Conservation (phyloP, 2,113 vertebrate genomes). For the Daubentonia madagascariensis region DNA sequence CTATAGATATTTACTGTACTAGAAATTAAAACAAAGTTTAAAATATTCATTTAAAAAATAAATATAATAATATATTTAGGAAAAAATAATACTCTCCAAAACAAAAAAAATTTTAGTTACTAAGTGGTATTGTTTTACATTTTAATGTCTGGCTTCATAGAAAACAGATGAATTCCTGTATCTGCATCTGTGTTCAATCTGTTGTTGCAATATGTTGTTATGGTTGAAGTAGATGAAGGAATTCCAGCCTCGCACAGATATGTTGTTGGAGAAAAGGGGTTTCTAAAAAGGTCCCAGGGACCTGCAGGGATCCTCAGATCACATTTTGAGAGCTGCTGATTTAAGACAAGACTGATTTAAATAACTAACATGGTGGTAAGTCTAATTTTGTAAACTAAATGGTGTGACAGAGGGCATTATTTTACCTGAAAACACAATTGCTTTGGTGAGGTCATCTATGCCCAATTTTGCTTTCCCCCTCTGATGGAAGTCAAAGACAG, state of each 20-base stretch:
- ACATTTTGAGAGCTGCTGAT: not conserved
- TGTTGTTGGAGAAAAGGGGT: not conserved
- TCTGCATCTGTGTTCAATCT: not conserved
- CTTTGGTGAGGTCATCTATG: not conserved
- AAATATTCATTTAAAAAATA: not conserved
- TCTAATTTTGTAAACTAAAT: not conserved
- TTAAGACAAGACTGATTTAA: constrained; percentile 20
- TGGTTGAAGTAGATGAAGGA: not conserved
- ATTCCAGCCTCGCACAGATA: not conserved
- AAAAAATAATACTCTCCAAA: not conserved
- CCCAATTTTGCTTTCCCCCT: not conserved
- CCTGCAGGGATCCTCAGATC: not conserved
- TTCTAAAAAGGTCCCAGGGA: not conserved
- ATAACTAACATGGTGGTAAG: not conserved
- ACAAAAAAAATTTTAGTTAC: not conserved
- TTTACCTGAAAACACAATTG: not conserved
- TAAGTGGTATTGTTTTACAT: not conserved
- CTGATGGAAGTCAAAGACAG: not conserved
- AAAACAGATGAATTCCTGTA: not conserved
- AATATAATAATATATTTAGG: not conserved
- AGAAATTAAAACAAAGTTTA: not conserved
- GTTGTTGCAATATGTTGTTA: not conserved
- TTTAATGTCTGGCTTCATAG: not conserved
- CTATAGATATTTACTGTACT: not conserved
- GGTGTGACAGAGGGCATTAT: not conserved